Conservation (phyloP, 2,797 vertebrate genomes). For the Ambastaia sidthimunki region DNA sequence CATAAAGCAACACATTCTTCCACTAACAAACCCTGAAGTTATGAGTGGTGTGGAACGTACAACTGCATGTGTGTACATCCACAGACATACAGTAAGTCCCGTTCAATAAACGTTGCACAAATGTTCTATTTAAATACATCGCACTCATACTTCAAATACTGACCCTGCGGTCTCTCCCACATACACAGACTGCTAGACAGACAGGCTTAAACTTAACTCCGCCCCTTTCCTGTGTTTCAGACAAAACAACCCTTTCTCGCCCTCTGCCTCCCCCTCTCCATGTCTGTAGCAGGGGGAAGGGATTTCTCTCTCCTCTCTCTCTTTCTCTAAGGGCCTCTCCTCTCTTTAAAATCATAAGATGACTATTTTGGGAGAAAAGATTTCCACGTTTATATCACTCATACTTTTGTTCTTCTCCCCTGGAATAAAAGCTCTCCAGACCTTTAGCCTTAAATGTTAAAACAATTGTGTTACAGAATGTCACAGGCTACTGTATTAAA, state of each 20-base stretch:
- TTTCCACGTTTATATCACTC: conserved; percentile 32
- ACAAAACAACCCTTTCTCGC: conserved; percentile 76
- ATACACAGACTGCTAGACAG: conserved; percentile 60
- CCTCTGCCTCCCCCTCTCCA: conserved; percentile 58
- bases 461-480: conserved; percentile 14
- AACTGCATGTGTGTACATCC: not conserved
- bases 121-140: conserved; percentile 28
- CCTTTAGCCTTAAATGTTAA: conserved; percentile 15
- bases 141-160: conserved; percentile 58
- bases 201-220: conserved; percentile 73
- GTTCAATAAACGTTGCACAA: conserved; percentile 11
- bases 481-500: not conserved
- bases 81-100: not conserved
- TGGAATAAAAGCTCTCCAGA: conserved; percentile 11
- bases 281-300: conserved; percentile 65
- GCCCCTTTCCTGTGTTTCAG: conserved; percentile 81
- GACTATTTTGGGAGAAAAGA: conserved; percentile 44
- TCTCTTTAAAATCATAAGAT: conserved; percentile 44
- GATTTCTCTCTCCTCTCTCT: conserved; percentile 57
- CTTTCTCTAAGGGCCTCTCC: conserved; percentile 48
- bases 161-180: conserved; percentile 44
- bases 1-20: conserved; percentile 33
- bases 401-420: not conserved
- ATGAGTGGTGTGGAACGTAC: not conserved
- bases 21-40: conserved; percentile 35